These are phyloP conservation scores for Paralichthys olivaceus DNA, from an alignment of 2,113 vertebrate species.

Conservation along the genomic window DNA sequence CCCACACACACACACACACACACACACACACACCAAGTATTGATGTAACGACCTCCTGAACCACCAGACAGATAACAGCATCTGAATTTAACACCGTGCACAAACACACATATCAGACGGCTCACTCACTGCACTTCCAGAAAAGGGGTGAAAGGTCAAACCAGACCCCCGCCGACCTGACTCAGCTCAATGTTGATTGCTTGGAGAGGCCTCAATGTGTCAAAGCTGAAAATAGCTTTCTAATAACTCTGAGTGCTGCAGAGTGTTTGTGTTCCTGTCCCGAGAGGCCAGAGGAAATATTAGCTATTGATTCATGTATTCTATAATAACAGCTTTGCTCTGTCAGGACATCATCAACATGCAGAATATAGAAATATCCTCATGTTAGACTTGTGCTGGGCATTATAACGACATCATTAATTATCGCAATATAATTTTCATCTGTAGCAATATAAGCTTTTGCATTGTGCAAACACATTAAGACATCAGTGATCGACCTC, in stretches of 20 bases:
- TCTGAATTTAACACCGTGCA: neutral
- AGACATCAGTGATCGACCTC: too few relatives aligned
- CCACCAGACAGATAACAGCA: neutral
- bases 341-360: neutral
- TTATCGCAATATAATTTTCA: too few relatives aligned
- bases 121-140: conserved; percentile 11
- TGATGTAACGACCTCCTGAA: neutral
- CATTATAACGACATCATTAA: too few relatives aligned
- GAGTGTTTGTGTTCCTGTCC: conserved; percentile 20
- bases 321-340: neutral
- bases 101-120: conserved; percentile 3
- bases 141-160: conserved; percentile 57
- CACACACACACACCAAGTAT: neutral
- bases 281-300: neutral
- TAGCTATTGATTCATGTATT: neutral
- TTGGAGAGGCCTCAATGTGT: conserved; percentile 41
- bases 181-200: conserved; percentile 49
- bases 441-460: too few relatives aligned
- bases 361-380: neutral
- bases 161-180: conserved; percentile 45
- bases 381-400: too few relatives aligned
- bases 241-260: conserved; percentile 20
- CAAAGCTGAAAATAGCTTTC: conserved; percentile 39
- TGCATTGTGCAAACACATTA: too few relatives aligned
- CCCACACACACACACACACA: too few relatives aligned